phyloP scores from a whole-genome alignment of 2,888 invertebrate genomes.

The Melanargia galathea region DNA sequence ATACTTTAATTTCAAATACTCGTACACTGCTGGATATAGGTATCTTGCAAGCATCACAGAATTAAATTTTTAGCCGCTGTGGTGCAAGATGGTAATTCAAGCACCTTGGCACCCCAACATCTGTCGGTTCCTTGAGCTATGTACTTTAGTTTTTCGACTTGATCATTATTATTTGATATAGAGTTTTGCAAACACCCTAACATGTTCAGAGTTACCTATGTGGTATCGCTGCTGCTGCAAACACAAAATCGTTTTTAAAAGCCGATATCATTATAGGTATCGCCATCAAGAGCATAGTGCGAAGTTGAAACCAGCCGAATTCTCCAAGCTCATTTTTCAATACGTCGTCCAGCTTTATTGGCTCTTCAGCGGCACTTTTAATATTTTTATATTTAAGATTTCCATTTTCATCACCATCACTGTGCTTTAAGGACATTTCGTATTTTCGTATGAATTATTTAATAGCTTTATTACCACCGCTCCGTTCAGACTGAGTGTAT shows the following conservation, averaged over 20 bases:
- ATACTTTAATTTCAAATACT: not conserved
- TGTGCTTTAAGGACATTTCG: not conserved
- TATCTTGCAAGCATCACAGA: no score
- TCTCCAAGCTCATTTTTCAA: conserved; percentile 69
- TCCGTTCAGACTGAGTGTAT: not conserved
- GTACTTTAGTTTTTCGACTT: no score
- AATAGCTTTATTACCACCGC: not conserved
- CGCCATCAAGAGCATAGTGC: conserved; percentile 82
- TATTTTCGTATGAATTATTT: no score
- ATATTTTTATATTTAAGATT: not conserved
- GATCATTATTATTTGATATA: not conserved
- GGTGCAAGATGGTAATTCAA: no score
- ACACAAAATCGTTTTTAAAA: conserved; percentile 82
- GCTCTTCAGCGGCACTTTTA: not conserved
- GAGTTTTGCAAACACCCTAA: not conserved
- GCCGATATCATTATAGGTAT: conserved; percentile 85
- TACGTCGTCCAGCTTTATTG: conserved; percentile 4
- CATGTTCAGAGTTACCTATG: conserved; percentile 9
- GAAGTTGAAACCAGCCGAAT: conserved; percentile 85
- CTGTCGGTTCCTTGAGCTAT: no score
- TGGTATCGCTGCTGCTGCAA: conserved; percentile 6
- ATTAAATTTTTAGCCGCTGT: no score
- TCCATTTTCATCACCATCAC: not conserved
- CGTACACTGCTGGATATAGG: no score
- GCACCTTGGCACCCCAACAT: no score